Evolutionary conservation across 1,140 invertebrate species (phyloP).

Genomic region (Caerostris darwini): DNA sequence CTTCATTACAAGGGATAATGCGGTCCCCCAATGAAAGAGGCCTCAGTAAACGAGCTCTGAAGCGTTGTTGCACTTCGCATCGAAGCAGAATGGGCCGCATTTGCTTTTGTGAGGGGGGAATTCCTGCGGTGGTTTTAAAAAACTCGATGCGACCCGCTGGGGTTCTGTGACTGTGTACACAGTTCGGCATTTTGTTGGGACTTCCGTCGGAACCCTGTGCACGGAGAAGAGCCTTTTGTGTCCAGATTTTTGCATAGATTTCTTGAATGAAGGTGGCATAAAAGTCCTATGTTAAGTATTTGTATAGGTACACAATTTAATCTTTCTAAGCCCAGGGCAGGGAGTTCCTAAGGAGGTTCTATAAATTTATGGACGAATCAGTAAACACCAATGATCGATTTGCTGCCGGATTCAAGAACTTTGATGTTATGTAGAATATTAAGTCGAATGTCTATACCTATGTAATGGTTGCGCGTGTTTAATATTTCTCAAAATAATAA

Average conservation of each 20-base stretch:
- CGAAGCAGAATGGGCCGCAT: not conserved
- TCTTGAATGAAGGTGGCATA: not conserved
- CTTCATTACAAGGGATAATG: conserved; percentile 66
- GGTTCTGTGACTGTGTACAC: not conserved
- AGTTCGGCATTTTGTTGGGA: conserved; percentile 1
- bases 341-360: not conserved
- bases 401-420: no score
- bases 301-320: conserved; percentile 6
- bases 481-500: no score
- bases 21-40: not conserved
- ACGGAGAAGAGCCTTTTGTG: not conserved
- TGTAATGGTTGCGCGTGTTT: no score
- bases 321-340: not conserved
- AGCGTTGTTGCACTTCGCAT: conserved; percentile 26
- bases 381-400: no score
- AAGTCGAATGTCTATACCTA: no score
- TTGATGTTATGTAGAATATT: no score
- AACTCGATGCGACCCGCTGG: not conserved
- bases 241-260: not conserved
- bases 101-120: conserved; percentile 7
- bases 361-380: no score
- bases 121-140: conserved; percentile 26
- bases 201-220: not conserved
- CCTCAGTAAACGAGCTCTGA: conserved; percentile 22
- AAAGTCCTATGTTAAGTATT: not conserved